Percentiles rank a stretch among this genome's conserved stretches.
phyloP scores from a whole-genome alignment of 2,113 vertebrate species.

The Urocynchramus pylzowi region DNA sequence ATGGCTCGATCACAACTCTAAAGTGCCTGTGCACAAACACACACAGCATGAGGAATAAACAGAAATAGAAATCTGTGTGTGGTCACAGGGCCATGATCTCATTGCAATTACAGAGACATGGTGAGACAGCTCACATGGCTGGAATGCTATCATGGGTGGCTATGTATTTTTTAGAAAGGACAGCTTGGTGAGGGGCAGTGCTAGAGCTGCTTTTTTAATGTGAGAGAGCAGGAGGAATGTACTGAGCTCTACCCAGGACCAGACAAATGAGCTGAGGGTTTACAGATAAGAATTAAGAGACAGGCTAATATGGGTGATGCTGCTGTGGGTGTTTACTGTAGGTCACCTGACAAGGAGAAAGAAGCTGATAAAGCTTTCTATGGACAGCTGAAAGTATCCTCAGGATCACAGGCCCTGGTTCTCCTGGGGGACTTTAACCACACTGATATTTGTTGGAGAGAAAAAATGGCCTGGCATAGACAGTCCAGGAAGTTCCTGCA shows the following conservation, averaged over 20 bases:
- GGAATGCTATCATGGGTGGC: neutral
- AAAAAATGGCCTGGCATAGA: neutral
- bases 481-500: neutral
- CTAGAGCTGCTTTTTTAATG: neutral
- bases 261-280: neutral
- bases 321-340: neutral
- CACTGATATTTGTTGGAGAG: neutral
- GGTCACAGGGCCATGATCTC: accelerated
- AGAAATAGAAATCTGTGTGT: neutral
- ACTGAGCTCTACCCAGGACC: neutral
- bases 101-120: neutral
- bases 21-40: neutral
- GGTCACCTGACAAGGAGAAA: neutral
- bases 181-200: neutral
- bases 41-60: neutral
- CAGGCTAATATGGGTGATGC: neutral
- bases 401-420: neutral
- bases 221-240: neutral
- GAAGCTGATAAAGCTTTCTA: neutral
- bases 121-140: neutral
- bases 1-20: neutral
- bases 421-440: too few relatives aligned
- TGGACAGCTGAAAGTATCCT: neutral
- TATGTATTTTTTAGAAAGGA: neutral
- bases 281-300: neutral